phyloP scores from a whole-genome alignment of 2,888 invertebrate genomes.

The Drosophila rubida region DNA sequence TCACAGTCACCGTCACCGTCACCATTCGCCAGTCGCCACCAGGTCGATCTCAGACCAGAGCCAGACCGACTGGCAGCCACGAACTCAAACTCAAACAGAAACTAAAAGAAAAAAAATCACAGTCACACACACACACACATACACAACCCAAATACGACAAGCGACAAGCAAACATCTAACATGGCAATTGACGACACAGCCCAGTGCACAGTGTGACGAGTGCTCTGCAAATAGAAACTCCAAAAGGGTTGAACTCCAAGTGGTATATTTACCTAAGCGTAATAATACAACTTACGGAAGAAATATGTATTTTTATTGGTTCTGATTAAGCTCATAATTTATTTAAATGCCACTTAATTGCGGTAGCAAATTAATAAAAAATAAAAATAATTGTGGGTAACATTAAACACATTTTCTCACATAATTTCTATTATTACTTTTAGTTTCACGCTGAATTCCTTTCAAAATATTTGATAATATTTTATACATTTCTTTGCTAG shows the following conservation, averaged over 20 bases:
- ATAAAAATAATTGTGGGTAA: neutral
- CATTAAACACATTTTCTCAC: neutral
- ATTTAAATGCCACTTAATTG: neutral
- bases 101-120: slow-evolving; percentile 30
- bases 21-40: slow-evolving; percentile 40
- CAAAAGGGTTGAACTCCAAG: neutral
- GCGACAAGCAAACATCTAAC: slow-evolving; percentile 46
- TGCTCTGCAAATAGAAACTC: neutral
- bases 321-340: neutral
- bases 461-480: neutral
- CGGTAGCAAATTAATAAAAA: neutral
- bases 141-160: slow-evolving; percentile 31
- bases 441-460: neutral
- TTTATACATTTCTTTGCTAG: neutral
- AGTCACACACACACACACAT: no score
- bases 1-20: slow-evolving; percentile 22
- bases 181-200: slow-evolving; percentile 49
- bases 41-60: slow-evolving; percentile 45
- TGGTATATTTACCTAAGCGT: no score
- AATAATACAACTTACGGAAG: neutral
- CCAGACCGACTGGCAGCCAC: slow-evolving; percentile 57
- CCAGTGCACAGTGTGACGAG: slow-evolving; percentile 40
- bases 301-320: neutral
- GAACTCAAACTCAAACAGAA: slow-evolving; percentile 45
- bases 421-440: neutral